Base-by-base conservation (phyloP, 2,888 invertebrate genomes). In the Rhingia rostrata region DNA sequence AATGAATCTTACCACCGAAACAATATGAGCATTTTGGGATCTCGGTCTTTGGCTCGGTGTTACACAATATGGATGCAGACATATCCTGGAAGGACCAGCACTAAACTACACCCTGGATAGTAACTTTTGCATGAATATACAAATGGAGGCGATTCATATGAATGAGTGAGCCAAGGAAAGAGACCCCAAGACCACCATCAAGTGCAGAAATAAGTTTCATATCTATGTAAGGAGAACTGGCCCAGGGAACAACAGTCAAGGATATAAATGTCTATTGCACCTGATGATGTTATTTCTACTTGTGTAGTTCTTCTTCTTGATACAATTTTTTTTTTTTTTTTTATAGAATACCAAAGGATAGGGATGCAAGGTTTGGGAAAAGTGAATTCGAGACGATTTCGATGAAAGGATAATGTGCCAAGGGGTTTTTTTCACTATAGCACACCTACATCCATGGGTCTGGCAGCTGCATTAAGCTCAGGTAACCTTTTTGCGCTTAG, bases 341-440 rank as follows among this genome's bases (percentile, higher is more conserved):
- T 6, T 14, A 5, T 10, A 9, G 43, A 14, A 9, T 22, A 12
- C 22, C 22, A 22, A 22, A 22, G 22, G 14, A 9, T 43, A n/a
- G 6, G n/a, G 6, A 22, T 22, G 33, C 6, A 32, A 67, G 51
- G 53, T 10, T 33, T 14, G 32, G 43, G 47, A 67, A 56, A 74
- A 74, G 80, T 80, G 74, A 80, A 74, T 80, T 80, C 47, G 67
- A 74, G 74, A 80, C 49, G 49, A 74, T 80, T 60, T 64, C 72
- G 82, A 82, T 82, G 82, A 82, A 78, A 82, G 82, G 66, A 82
- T 78, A 77, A 82, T 82, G 72, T 56, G 60, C 69, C 69, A 37
- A 53, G 10, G 75, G 69, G 64, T 77, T 78, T 32, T 47, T 60
- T 10, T 54, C 35, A 61, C 69, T 45, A 7, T 39, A 69, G 74